Base-by-base conservation (phyloP, 2,888 invertebrate genomes). In the Callinectes sapidus region DNA sequence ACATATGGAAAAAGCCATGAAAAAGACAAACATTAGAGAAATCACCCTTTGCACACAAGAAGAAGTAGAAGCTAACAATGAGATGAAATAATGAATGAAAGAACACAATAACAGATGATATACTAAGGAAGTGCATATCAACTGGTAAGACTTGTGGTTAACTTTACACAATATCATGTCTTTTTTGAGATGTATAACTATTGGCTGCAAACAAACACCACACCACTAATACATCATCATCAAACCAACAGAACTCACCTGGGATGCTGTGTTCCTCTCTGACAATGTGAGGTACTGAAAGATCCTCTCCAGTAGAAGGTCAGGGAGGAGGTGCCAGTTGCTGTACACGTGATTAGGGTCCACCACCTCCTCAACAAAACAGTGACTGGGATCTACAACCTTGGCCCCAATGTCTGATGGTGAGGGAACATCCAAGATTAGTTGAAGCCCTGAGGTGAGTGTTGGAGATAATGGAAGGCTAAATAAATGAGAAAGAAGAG, bases 201-300 rank as follows among this genome's bases (percentile, higher is more conserved):
- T 55, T 55, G 18, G 2, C 14, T 55, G 16, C 55, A 55, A 14
- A 55, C 5, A 61, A 3, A 2, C 23, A 61, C 61, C 61, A 61
- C 13, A 10, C 10, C 61, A 61, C 61, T 23, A 61, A 2, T 23
- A 23, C 71, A 71, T 6, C 28, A n/a, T 14, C 18, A 66, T n/a
- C 6, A 23, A 3, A 71, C 71, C n/a, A 71, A 28, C n/a, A 10
- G 8, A 13, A 81, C 97, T 97, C 61, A 97, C 97, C 95, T 97
- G 96, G 90, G 98, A 97, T 0, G 97, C 97, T 95, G 97, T 97
- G 95, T 98, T 98, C 48, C 97, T 96, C 95, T 98, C 97, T 87
- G 97, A 96, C 77, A 97, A 97, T 0, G 96, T 96, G 86, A 98
- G 96, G 95, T 97, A 96, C 0, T 97, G 96, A 95, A 97, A 98